Evolutionary conservation across 2,797 vertebrate species (phyloP).

Genomic region (Brachymystax lenok): DNA sequence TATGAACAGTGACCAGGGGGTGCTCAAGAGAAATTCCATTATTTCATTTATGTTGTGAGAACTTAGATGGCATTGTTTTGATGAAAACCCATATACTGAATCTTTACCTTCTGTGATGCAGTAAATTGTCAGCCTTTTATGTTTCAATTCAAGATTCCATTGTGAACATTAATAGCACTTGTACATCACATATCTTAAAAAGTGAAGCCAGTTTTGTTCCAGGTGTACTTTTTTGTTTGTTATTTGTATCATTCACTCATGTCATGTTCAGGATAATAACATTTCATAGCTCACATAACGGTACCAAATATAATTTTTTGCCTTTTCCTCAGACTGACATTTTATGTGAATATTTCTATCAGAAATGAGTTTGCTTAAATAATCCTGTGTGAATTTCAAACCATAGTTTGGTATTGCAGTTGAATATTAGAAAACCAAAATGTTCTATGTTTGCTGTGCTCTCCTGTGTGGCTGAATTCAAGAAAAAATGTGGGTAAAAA

Average conservation of each 20-base stretch:
- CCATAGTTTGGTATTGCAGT: slow-evolving; percentile 50
- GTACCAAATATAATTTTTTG: slow-evolving; percentile 52
- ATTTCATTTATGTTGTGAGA: slow-evolving; percentile 51
- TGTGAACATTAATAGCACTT: slow-evolving; percentile 51
- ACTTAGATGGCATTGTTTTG: slow-evolving; percentile 41
- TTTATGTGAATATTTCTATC: slow-evolving; percentile 15
- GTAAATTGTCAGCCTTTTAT: slow-evolving; percentile 43
- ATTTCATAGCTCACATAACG: slow-evolving; percentile 36
- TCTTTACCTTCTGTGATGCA: slow-evolving; percentile 60
- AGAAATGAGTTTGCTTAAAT: slow-evolving; percentile 37
- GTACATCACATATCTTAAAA: slow-evolving; percentile 60
- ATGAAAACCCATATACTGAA: slow-evolving; percentile 30
- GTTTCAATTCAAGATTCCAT: slow-evolving; percentile 44
- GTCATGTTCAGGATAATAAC: no score
- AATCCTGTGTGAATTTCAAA: slow-evolving; percentile 61
- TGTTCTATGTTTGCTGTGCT: slow-evolving; percentile 51
- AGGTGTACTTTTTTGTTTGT: slow-evolving; percentile 14
- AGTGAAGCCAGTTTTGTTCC: slow-evolving; percentile 37
- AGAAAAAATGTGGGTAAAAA: slow-evolving; percentile 29
- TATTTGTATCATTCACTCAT: slow-evolving; percentile 25
- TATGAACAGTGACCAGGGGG: slow-evolving; percentile 37
- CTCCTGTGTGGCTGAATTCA: slow-evolving; percentile 36
- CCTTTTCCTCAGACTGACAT: slow-evolving; percentile 18
- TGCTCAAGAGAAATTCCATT: slow-evolving; percentile 44
- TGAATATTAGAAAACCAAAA: slow-evolving; percentile 43